Base-by-base conservation (phyloP, 2,797 vertebrate species). In the Scomberomorus guttatus region DNA sequence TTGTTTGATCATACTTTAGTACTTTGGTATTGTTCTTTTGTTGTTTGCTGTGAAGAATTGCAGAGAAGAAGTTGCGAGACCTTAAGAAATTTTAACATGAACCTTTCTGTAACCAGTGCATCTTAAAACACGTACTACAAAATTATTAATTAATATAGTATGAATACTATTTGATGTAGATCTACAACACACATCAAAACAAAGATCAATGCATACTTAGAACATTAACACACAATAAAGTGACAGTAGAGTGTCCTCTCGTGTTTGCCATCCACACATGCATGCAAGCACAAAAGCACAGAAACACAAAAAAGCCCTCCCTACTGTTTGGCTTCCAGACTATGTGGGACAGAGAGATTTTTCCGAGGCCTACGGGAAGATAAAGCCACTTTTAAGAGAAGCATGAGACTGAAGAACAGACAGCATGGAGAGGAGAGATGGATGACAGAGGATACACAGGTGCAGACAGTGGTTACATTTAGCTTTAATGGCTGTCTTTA, bases 201-300 rank as follows among this genome's bases (percentile, higher is more conserved):
- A 56, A 48, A 39, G 32, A 12, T 9, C 22, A 32, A 29, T n/a
- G 2, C 37, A 39, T 22, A 15, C 6, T 10, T 14, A 52, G 13
- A 32, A 27, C 57, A 68, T 27, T 18, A 62, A 32, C 62, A 25
- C 34, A 70, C 34, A 55, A 51, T 64, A 54, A 1, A 32, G 48
- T 17, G 17, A 39, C 3, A 17, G 6, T 17, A 4, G 11, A 58
- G 24, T 64, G 42, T n/a, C 18, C 20, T 29, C 13, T 65, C 17
- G 3, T 34, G 50, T 65, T 56, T 29, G 5, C 39, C n/a, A 60
- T 15, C 24, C 59, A 59, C 42, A 48, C 8, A 25, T 65, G 29
- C 29, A 57, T 24, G 2, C 9, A 56, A 55, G 52, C 34, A 62
- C 14, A 22, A 44, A 54, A 2, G 13, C 12, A 37, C 17, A 29